Base-by-base conservation (phyloP, 2,113 vertebrate genomes). In the Hyperopisus bebe region DNA sequence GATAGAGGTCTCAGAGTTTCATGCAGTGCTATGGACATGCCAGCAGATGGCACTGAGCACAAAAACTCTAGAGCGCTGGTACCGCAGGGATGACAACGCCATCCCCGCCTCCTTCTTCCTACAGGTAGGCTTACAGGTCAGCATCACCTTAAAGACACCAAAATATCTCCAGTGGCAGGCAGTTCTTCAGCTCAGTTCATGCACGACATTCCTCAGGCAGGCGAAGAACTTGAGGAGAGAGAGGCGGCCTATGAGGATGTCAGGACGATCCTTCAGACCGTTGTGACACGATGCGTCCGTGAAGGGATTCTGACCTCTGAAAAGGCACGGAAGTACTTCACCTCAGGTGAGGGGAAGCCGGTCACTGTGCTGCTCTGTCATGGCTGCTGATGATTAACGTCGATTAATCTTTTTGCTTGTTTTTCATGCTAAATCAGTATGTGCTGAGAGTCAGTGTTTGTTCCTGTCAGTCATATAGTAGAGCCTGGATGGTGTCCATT, bases 81-180 rank as follows among this genome's bases (percentile, higher is more conserved):
- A 97, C 92, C 91, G 70, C 77, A 94, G 95, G 87, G 96, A 97
- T 8, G 96, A 97, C 91, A 97, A 97, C 90, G 89, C 88, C 50
- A 74, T 95, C 24, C 95, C 96, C 7, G 91, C 96, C 0, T 95
- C 93, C 42, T 97, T 94, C 92, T 92, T 91, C 48, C 92, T 95
- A 51, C 91, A 93, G 94, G 93, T 91, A 48, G 88, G 86, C 13
- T 15, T 3, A 50, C 39, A 21, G 27, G 27, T 3, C n/a, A 47
- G 19, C 46, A 9, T 13, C 13, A 5, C 19, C 24, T 82, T 51
- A 35, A n/a, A 21, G 31, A 19, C 27, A 80, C 46, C 19, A 5
- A 13, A 27, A 2, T 2, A 24, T 8, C 51, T 88, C 44, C 7
- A 21, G 24, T 70, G n/a, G 3, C 21, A 84, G 44, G 44, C 21